Base-by-base conservation (phyloP, 1,140 invertebrate genomes). In the Macrocentrus cingulum region DNA sequence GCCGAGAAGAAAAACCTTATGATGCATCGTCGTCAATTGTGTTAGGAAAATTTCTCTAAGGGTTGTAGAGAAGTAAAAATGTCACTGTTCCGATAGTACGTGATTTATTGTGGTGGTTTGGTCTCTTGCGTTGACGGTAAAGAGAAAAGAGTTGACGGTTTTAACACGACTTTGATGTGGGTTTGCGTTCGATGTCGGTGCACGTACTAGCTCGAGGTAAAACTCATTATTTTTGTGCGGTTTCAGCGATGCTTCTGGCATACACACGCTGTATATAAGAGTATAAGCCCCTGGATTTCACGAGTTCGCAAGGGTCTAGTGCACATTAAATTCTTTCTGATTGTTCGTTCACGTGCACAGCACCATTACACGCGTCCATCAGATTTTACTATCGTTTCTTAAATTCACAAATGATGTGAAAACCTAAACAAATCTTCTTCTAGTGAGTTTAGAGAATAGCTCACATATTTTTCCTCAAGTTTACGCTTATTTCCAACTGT, bases 101-200 rank as follows among this genome's bases (percentile, higher is more conserved):
- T 46, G 44, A 46, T 46, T 23, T 23, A 46, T 23, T 9, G 44
- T 22, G 8, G 20, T 46, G 4, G 1, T 23, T 22, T 46, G 44
- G n/a, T 23, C 44, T 46, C 19, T 46, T 16, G 16, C 18, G 41
- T 42, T 16, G 41, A 5, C 20, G 18, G n/a, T 20, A 23, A 46
- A 5, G 25, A 22, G 36, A 39, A 39, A 39, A 46, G 20, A 11
- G 44, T 23, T 46, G 44, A 20, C 18, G 7, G 2, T 22, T 23
- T 13, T 20, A 46, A 23, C 18, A 22, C 19, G 18, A 46, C 44
- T 46, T 46, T 46, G 44, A 46, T 46, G 44, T 46, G 44, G 44
- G 19, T 22, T 23, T 46, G 8, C 13, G 13, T 46, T 22, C 16
- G 20, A 22, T 20, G 44, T 13, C 19, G 9, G 15, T 46, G 44